phyloP scores from a whole-genome alignment of 2,113 vertebrate genomes.

The Neotragus pygmaeus region DNA sequence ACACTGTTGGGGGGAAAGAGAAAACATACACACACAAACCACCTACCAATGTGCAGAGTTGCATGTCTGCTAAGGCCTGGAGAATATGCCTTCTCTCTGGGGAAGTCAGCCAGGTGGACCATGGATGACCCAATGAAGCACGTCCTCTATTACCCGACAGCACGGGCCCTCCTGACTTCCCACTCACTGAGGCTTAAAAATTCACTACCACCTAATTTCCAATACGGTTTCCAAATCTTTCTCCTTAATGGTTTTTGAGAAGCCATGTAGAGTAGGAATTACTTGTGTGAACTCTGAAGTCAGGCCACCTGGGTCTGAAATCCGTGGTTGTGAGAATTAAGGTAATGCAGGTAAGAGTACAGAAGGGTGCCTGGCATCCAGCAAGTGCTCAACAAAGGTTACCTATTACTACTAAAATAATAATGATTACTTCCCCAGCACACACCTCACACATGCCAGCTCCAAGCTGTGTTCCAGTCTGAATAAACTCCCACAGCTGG shows the following conservation, averaged over 20 bases:
- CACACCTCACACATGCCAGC: background rate
- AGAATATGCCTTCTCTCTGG: background rate
- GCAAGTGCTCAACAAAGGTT: background rate
- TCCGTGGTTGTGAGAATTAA: background rate
- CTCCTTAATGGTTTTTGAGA: background rate
- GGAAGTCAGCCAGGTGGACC: background rate
- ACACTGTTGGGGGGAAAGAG: slow-evolving; percentile 29
- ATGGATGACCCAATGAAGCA: background rate
- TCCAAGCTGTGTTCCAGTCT: background rate
- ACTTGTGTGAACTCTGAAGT: background rate
- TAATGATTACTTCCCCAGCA: background rate
- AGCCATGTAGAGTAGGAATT: background rate
- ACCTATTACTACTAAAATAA: background rate
- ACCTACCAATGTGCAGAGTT: background rate
- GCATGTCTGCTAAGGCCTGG: background rate
- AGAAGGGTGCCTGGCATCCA: background rate
- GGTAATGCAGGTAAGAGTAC: background rate
- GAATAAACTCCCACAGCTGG: background rate
- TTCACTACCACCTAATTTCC: background rate
- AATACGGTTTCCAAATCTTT: background rate
- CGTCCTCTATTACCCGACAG: background rate
- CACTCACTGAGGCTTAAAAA: background rate
- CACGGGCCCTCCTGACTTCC: background rate
- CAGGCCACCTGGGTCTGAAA: background rate
- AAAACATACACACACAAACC: slow-evolving; percentile 58